Conservation (phyloP, 2,797 vertebrate species). For the Lithobates pipiens region DNA sequence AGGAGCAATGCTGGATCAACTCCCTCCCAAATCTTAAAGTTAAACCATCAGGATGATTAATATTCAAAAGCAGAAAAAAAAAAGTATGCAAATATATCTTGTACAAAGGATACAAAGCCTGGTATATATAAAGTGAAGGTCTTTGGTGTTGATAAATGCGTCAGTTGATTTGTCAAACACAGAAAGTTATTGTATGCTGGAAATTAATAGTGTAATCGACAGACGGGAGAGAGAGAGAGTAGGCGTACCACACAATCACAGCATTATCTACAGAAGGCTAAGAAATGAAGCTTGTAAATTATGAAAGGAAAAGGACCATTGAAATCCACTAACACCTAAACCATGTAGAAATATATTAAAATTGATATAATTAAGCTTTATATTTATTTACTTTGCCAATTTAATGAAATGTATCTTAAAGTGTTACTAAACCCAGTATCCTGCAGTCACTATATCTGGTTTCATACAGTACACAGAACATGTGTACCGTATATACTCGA, state of each 20-base stretch:
- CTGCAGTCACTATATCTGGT: no score
- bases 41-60: not conserved
- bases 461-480: no score
- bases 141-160: slow-evolving; percentile 17
- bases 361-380: not conserved
- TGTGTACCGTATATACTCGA: no score
- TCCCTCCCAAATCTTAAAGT: not conserved
- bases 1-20: no score
- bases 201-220: slow-evolving; percentile 15
- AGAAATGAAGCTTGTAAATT: not conserved
- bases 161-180: slow-evolving; percentile 23
- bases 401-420: no score
- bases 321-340: not conserved
- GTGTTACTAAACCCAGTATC: no score
- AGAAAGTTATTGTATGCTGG: slow-evolving; percentile 41
- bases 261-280: slow-evolving; percentile 21
- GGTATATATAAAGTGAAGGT: not conserved
- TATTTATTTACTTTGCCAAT: no score
- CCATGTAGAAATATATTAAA: not conserved
- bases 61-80: slow-evolving; percentile 16
- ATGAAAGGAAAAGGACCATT: not conserved
- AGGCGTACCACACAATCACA: slow-evolving; percentile 35
- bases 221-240: not conserved
- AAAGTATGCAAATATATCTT: slow-evolving; percentile 2
- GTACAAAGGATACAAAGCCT: not conserved